Evolutionary conservation across 2,888 invertebrate genomes (phyloP).

Genomic region (Chouioia cunea): DNA sequence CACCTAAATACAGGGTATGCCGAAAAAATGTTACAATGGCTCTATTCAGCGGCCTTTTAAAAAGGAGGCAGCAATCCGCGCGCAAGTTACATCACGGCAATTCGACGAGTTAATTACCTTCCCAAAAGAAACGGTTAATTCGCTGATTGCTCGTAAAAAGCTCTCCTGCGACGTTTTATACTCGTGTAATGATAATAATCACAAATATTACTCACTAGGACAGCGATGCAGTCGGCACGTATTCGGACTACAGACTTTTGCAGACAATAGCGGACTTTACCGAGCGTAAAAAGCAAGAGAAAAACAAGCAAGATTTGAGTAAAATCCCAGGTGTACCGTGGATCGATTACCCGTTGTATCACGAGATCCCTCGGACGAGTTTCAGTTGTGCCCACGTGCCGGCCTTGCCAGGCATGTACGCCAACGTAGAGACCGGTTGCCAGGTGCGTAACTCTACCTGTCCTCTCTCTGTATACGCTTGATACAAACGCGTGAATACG

Average conservation of each 20-base stretch:
- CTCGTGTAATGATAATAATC: no score
- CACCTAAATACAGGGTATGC: no score
- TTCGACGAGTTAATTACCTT: no score
- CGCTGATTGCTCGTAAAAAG: no score
- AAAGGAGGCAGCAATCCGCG: no score
- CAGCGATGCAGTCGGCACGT: neutral
- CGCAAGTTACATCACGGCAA: no score
- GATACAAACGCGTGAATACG: neutral
- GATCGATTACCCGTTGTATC: conserved; percentile 85
- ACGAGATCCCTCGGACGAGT: conserved; percentile 81
- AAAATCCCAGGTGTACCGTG: conserved; percentile 86
- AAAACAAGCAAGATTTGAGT: conserved; percentile 80
- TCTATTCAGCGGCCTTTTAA: no score
- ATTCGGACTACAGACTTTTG: conserved; percentile 30
- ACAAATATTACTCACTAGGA: conserved; percentile 10
- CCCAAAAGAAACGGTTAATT: no score
- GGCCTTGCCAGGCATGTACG: conserved; percentile 88
- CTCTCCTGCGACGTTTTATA: no score
- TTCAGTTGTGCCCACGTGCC: conserved; percentile 86
- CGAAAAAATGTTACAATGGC: no score
- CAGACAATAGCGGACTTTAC: conserved; percentile 44
- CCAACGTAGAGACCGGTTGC: conserved; percentile 90
- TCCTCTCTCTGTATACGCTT: neutral
- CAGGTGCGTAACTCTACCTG: conserved; percentile 73
- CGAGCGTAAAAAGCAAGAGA: conserved; percentile 60